Evolutionary conservation across 2,888 invertebrate species (phyloP).

Genomic region (Perdita meconis): DNA sequence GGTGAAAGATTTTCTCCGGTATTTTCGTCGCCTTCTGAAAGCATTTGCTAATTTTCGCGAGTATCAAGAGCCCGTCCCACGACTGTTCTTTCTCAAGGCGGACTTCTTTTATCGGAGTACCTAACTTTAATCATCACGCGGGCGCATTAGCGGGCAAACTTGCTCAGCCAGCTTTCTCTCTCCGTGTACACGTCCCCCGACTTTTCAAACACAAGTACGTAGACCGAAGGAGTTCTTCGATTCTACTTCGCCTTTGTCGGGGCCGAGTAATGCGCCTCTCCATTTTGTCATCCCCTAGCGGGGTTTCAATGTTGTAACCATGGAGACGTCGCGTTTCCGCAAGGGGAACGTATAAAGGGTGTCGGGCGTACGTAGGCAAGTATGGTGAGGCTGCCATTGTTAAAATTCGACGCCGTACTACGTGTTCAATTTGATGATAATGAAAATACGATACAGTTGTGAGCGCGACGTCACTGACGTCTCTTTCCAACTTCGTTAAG

Average conservation of each 20-base stretch:
- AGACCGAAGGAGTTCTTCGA: slow-evolving; percentile 65
- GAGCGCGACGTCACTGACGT: slow-evolving; percentile 19
- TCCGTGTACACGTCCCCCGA: slow-evolving; percentile 39
- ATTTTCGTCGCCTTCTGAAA: neutral
- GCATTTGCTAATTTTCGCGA: slow-evolving; percentile 5
- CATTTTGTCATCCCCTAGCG: slow-evolving; percentile 83
- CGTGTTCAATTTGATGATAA: slow-evolving; percentile 66
- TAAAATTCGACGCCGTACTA: slow-evolving; percentile 68
- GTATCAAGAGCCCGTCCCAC: neutral
- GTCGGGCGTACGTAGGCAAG: slow-evolving; percentile 76
- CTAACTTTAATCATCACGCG: slow-evolving; percentile 54
- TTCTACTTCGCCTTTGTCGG: slow-evolving; percentile 74
- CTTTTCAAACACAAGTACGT: slow-evolving; percentile 61
- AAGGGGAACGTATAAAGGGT: slow-evolving; percentile 78
- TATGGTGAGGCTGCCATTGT: slow-evolving; percentile 78
- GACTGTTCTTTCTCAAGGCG: neutral
- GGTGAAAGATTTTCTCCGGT: neutral
- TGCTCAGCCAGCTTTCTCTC: slow-evolving; percentile 13
- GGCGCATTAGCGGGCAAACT: slow-evolving; percentile 52
- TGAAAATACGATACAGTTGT: slow-evolving; percentile 61
- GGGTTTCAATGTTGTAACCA: slow-evolving; percentile 84
- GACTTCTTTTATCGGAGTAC: neutral
- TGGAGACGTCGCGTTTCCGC: slow-evolving; percentile 82
- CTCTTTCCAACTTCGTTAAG: neutral
- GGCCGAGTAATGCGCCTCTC: slow-evolving; percentile 78